A percentile compares a stretch with the other conserved stretches of the same genome.
These are phyloP conservation scores for Euleptes europaea DNA, from an alignment of 2,113 vertebrate genomes.

Conservation along the genomic window DNA sequence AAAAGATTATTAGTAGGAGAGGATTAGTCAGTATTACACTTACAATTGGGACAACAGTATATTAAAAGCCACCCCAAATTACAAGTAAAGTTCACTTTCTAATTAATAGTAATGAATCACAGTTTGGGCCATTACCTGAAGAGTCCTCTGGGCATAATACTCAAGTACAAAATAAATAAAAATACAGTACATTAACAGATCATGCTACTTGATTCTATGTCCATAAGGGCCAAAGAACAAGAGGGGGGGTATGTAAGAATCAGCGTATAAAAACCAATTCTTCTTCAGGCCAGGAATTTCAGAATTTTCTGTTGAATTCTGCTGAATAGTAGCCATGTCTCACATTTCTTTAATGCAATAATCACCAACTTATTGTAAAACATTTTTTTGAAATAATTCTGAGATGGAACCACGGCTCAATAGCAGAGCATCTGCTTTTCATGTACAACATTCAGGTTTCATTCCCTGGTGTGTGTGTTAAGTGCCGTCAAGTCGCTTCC, in stretches of 20 bases:
- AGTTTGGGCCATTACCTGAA: not conserved
- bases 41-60: not conserved
- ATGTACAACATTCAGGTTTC: too few relatives aligned
- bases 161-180: not conserved
- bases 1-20: not conserved
- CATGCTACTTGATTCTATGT: too few relatives aligned
- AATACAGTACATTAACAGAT: not conserved
- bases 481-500: too few relatives aligned
- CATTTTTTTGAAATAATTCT: too few relatives aligned
- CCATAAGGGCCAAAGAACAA: not conserved
- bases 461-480: too few relatives aligned
- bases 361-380: too few relatives aligned
- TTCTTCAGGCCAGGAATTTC: not conserved
- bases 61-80: not conserved
- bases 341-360: too few relatives aligned
- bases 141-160: too few relatives aligned
- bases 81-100: not conserved
- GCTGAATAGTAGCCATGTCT: not conserved
- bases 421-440: too few relatives aligned
- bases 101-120: not conserved
- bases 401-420: too few relatives aligned
- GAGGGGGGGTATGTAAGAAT: not conserved
- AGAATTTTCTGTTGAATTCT: not conserved
- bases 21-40: not conserved
- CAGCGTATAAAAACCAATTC: too few relatives aligned